Base-by-base conservation (phyloP, 2,113 vertebrate species). In the Plestiodon gilberti region DNA sequence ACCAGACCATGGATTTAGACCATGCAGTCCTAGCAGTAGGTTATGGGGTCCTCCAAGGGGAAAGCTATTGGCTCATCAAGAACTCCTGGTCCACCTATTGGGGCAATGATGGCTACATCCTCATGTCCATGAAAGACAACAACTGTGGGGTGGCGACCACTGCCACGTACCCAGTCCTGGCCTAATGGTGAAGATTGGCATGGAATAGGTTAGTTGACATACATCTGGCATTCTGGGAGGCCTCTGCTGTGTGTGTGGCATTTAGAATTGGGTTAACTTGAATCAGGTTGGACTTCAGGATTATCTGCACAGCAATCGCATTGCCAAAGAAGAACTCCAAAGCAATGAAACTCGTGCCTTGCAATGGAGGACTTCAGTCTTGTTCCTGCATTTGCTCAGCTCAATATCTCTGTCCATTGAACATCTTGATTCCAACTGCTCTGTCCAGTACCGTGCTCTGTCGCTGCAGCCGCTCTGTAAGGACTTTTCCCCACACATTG, bases 61-160 rank as follows among this genome's bases (percentile, higher is more conserved):
- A 97, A 73, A 88, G 93, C 0, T 97, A 96, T 88, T 97, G 97
- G 96, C 86, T 98, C 43, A 86, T 97, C 78, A 97, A 97, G 94
- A 98, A 97, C 92, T 97, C 97, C 0, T 97, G 97, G 97, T 97
- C 97, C 79, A 97, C 95, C 0, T 97, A 97, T 80, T 97, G 97
- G 97, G 97, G 97, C 59, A 97, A 97, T 1, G 95, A 96, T 1
- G 97, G 96, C 83, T 97, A 97, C 91, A 92, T 97, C 80, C 96
- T 98, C 70, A 97, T 97, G 95, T 97, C 97, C 35, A 96, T 95
- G 96, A 96, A 96, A 81, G 96, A 97, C 64, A 97, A 97, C 90
- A 97, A 97, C 93, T 98, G 96, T 7, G 97, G 97, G 0, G 96
- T 97, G 71, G 55, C 96, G 33, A 97, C 97, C 0, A 96, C 96